Evolutionary conservation across 1,140 invertebrate genomes (phyloP).

Genomic region (Cotesia vestalis): DNA sequence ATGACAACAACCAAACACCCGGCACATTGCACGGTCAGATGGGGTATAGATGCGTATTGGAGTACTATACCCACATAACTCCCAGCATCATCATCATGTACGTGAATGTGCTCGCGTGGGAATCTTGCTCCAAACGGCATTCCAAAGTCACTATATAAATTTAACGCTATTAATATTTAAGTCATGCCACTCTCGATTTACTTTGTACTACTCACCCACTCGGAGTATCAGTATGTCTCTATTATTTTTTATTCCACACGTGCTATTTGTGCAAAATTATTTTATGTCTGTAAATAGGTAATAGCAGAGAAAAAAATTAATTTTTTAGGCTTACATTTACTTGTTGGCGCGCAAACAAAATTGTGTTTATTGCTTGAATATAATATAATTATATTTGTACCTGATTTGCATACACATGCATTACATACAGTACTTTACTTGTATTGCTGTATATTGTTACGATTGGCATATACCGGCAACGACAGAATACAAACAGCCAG

Average conservation of each 20-base stretch:
- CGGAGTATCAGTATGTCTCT: not conserved
- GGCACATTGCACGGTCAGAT: no score
- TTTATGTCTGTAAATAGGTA: not conserved
- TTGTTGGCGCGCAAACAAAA: conserved; percentile 1
- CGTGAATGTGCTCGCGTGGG: conserved; percentile 1
- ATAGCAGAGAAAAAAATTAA: not conserved
- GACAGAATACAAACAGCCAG: not conserved
- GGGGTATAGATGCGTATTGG: not conserved
- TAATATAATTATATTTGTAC: not conserved
- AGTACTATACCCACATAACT: not conserved
- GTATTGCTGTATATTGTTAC: not conserved
- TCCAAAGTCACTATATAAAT: conserved; percentile 12
- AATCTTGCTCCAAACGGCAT: conserved; percentile 12
- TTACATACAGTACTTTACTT: not conserved
- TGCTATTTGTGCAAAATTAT: not conserved
- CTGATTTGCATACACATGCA: not conserved
- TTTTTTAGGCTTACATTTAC: not conserved
- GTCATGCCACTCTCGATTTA: not conserved
- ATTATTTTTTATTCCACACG: not conserved
- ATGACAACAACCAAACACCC: no score
- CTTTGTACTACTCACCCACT: conserved; percentile 10
- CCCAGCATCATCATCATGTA: not conserved
- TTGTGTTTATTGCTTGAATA: not conserved
- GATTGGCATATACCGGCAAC: not conserved
- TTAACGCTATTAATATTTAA: conserved; percentile 12